These are phyloP conservation scores for Buceros bicornis DNA, from an alignment of 2,797 vertebrate species.

Conservation along the genomic window DNA sequence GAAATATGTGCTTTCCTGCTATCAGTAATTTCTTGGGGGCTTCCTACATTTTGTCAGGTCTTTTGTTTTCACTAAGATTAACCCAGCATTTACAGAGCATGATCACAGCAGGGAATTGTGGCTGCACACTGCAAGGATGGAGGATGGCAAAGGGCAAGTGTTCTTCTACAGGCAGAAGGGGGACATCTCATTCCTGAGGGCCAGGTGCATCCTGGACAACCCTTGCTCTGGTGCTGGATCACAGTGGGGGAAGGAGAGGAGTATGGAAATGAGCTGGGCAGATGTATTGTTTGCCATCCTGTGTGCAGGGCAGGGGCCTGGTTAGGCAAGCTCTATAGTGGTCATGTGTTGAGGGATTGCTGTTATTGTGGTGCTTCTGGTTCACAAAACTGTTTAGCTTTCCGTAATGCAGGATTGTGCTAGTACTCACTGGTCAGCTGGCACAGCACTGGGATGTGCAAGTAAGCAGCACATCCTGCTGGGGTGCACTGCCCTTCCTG, in stretches of 20 bases:
- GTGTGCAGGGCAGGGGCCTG: accelerated
- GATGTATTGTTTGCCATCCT: not conserved
- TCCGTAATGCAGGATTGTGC: not conserved
- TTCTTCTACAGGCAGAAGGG: not conserved
- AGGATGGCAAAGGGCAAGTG: not conserved
- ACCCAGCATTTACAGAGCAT: accelerated
- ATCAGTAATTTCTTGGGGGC: not conserved
- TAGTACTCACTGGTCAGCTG: not conserved
- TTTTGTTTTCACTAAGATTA: not conserved
- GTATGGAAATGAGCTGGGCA: not conserved
- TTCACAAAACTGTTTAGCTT: not conserved
- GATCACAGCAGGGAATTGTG: not conserved
- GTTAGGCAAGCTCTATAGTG: not conserved
- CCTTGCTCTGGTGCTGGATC: not conserved
- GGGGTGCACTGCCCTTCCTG: not conserved
- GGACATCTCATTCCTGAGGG: not conserved
- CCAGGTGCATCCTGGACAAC: not conserved
- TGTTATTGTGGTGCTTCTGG: not conserved
- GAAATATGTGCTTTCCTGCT: not conserved
- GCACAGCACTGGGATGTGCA: not conserved
- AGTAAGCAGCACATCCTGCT: not conserved
- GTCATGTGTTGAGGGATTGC: not conserved
- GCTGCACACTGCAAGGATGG: not conserved
- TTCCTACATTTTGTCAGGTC: accelerated
- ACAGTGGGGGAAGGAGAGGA: not conserved